A percentile compares a stretch with the other conserved stretches of the same genome.
phyloP scores from a whole-genome alignment of 2,888 invertebrate genomes.

The Pheosia gnoma region DNA sequence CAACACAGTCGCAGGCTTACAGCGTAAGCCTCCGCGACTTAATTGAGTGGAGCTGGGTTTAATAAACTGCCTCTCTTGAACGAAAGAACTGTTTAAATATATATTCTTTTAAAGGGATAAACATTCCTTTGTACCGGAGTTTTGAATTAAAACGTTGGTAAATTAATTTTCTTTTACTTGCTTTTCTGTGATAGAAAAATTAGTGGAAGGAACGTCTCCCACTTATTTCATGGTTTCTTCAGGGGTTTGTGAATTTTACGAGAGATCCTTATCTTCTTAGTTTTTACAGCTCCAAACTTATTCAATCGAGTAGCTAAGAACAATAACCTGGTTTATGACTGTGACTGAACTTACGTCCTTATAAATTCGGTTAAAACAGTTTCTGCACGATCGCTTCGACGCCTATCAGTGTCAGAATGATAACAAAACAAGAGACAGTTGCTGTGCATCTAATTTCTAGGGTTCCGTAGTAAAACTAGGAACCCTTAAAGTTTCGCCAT shows the following conservation, averaged over 20 bases:
- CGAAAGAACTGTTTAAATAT: slow-evolving; percentile 6
- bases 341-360: too few species aligned
- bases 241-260: not conserved
- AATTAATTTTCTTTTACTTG: not conserved
- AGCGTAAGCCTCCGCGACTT: slow-evolving; percentile 3
- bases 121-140: not conserved
- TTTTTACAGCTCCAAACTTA: too few species aligned
- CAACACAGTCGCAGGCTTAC: not conserved
- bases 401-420: too few species aligned
- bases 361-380: too few species aligned
- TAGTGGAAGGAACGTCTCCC: not conserved
- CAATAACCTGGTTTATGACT: too few species aligned
- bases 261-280: too few species aligned
- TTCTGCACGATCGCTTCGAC: too few species aligned
- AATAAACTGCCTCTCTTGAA: slow-evolving; percentile 5
- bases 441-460: too few species aligned
- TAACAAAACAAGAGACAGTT: too few species aligned
- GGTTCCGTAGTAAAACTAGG: too few species aligned
- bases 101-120: slow-evolving; percentile 2
- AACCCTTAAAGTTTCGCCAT: too few species aligned
- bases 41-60: slow-evolving; percentile 4
- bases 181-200: not conserved
- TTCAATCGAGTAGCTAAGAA: too few species aligned
- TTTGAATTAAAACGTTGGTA: slow-evolving; percentile 1
- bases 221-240: not conserved